Percentiles rank a stretch among this genome's conserved stretches.
Conservation (phyloP, 2,888 invertebrate species). For the Eupithecia abbreviata region DNA sequence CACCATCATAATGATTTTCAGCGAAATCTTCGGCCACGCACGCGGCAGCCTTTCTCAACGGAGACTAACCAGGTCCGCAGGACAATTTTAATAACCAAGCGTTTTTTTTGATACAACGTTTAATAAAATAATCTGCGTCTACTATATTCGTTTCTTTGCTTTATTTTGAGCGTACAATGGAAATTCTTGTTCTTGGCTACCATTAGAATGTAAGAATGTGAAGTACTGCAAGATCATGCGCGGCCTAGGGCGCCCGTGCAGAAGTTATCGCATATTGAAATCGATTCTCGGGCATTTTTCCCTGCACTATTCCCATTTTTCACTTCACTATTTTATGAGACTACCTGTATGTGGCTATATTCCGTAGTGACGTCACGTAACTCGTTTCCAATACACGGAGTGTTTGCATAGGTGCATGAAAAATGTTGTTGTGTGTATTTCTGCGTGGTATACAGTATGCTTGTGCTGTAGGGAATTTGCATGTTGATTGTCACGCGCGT, state of each 20-base stretch:
- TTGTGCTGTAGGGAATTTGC: neutral
- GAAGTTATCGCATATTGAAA: slow-evolving; percentile 78
- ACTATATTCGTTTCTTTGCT: neutral
- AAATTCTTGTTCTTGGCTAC: neutral
- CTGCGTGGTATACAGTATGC: neutral
- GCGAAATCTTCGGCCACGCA: too few species aligned
- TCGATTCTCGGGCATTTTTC: slow-evolving; percentile 65
- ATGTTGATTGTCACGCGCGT: neutral
- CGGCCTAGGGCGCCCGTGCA: slow-evolving; percentile 59
- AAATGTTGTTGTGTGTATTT: slow-evolving; percentile 20
- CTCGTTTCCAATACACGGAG: slow-evolving; percentile 40
- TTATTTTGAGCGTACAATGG: neutral
- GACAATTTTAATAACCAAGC: too few species aligned
- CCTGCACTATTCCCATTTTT: slow-evolving; percentile 50
- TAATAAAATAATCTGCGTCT: too few species aligned
- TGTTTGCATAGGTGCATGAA: slow-evolving; percentile 29
- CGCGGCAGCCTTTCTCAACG: too few species aligned
- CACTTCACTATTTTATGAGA: neutral
- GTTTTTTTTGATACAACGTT: too few species aligned
- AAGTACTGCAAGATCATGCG: neutral
- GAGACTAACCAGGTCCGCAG: too few species aligned
- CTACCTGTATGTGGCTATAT: slow-evolving; percentile 38
- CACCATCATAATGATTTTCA: too few species aligned
- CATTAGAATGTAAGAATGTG: neutral
- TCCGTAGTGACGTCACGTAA: slow-evolving; percentile 53